Conservation (phyloP, 2,113 vertebrate species). For the Scomber colias region DNA sequence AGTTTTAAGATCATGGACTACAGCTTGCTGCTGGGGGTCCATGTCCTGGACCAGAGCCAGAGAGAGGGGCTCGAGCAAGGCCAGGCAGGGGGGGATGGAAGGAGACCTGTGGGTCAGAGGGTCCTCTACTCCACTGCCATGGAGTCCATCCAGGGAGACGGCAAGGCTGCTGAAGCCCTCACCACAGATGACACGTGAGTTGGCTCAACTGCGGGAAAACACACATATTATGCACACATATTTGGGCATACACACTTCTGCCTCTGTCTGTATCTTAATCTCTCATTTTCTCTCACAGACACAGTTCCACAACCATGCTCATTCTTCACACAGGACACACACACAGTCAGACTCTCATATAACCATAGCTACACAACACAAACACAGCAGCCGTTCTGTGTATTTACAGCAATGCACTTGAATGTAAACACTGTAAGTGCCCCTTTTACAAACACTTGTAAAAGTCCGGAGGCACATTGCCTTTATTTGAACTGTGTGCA, state of each 20-base stretch:
- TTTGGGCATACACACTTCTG: constrained; percentile 47
- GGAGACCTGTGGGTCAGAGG: constrained; percentile 90
- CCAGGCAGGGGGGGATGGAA: constrained; percentile 86
- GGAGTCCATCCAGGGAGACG: constrained; percentile 98
- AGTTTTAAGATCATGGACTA: constrained; percentile 99
- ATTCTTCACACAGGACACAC: constrained; percentile 15
- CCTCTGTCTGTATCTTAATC: constrained; percentile 24
- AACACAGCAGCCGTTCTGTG: constrained; percentile 49
- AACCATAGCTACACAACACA: constrained; percentile 74
- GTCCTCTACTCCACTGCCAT: constrained; percentile 98
- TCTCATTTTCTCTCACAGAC: constrained; percentile 44
- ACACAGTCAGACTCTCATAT: constrained; percentile 46
- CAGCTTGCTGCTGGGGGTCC: constrained; percentile 95
- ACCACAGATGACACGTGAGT: constrained; percentile 94
- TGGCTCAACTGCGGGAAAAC: constrained; percentile 26
- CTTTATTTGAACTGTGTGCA: constrained; percentile 43
- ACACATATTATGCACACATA: constrained; percentile 50
- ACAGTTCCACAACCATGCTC: constrained; percentile 50
- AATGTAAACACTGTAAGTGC: constrained; percentile 50
- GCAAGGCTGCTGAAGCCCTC: constrained; percentile 89
- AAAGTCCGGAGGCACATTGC: not conserved
- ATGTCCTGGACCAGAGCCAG: constrained; percentile 88
- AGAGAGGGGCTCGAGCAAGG: constrained; percentile 89
- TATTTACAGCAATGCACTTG: constrained; percentile 45
- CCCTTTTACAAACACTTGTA: constrained; percentile 63